These are phyloP conservation scores for Strigamia transsilvanica DNA, from an alignment of 2,888 invertebrate species.

Conservation along the genomic window DNA sequence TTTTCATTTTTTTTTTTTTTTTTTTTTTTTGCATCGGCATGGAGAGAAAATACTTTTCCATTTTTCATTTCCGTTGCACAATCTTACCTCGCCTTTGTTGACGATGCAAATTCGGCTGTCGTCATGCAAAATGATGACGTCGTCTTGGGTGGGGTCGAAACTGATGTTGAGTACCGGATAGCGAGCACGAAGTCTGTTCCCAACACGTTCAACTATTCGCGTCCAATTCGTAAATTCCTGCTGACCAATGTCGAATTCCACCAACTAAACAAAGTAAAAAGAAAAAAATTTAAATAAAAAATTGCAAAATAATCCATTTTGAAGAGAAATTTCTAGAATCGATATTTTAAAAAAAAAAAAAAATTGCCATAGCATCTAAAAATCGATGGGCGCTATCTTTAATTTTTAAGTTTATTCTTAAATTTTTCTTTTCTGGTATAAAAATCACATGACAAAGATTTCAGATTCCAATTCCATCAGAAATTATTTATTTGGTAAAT, in stretches of 20 bases:
- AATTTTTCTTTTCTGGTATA: neutral
- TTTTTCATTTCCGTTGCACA: constrained; percentile 52
- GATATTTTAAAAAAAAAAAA: neutral
- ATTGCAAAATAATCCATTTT: constrained; percentile 9
- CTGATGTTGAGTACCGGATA: constrained; percentile 72
- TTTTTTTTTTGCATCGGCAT: neutral
- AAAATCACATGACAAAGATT: neutral
- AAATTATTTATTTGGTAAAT: too few relatives aligned
- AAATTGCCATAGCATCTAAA: neutral
- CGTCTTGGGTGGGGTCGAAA: constrained; percentile 71
- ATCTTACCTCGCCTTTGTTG: constrained; percentile 68
- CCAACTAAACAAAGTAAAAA: constrained; percentile 68
- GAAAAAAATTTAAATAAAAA: constrained; percentile 22
- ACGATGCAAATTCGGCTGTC: constrained; percentile 74
- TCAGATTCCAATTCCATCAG: neutral
- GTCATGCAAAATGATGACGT: constrained; percentile 77
- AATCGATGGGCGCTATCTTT: neutral
- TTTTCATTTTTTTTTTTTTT: neutral
- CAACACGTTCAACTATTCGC: constrained; percentile 68
- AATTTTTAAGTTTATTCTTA: neutral
- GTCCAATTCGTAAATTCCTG: constrained; percentile 74
- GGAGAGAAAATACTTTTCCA: constrained; percentile 46
- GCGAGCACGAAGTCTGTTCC: constrained; percentile 70
- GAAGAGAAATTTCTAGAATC: neutral
- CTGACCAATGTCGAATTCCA: constrained; percentile 76